Evolutionary conservation across 2,888 invertebrate species (phyloP).

Genomic region (Adineta ricciae): DNA sequence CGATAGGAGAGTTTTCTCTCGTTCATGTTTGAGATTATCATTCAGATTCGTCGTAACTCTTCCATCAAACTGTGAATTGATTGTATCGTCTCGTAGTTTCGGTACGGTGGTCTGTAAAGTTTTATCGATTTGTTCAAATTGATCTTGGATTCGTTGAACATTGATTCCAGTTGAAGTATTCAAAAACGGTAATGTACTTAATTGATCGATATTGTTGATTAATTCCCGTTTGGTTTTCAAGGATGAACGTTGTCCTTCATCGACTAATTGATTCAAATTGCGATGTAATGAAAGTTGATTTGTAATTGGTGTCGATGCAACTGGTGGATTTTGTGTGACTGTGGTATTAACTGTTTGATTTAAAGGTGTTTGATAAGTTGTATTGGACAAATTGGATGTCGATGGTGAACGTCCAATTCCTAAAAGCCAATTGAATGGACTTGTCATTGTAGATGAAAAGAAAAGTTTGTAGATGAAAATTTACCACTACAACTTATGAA

Average conservation of each 20-base stretch:
- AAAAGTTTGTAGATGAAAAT: no score
- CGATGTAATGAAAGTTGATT: background rate
- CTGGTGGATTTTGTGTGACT: background rate
- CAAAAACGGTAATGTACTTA: constrained; percentile 14
- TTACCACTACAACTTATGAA: background rate
- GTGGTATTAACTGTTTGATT: background rate
- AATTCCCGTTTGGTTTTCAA: constrained; percentile 8
- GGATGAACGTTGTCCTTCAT: constrained; percentile 19
- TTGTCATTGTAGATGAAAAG: background rate
- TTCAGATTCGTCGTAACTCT: background rate
- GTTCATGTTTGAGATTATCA: constrained; percentile 14
- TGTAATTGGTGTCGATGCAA: background rate
- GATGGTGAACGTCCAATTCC: background rate
- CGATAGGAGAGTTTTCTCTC: background rate
- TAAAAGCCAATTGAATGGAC: background rate
- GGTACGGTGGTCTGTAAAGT: background rate
- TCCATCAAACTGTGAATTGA: background rate
- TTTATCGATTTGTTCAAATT: constrained; percentile 10
- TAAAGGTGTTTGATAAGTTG: background rate
- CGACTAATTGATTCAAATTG: constrained; percentile 10
- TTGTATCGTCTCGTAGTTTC: background rate
- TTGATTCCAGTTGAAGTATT: constrained; percentile 7
- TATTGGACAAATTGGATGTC: background rate
- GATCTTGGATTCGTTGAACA: constrained; percentile 19
- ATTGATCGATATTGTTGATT: background rate